Evolutionary conservation across 2,797 vertebrate species (phyloP).

Genomic region (Tenualosa thibaudeaui): DNA sequence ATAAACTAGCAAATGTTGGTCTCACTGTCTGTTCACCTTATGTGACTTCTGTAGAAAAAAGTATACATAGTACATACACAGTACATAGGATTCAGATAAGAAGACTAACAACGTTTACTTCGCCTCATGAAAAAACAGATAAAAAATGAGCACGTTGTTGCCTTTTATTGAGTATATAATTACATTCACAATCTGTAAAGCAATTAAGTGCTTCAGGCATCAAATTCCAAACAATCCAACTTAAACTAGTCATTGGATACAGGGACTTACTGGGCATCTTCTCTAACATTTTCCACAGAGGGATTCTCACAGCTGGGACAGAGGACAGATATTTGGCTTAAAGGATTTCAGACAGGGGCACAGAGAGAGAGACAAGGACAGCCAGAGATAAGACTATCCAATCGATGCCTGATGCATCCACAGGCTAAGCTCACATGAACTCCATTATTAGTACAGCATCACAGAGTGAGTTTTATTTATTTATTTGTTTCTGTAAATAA

Average conservation of each 20-base stretch:
- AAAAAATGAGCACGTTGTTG: not conserved
- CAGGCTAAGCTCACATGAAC: not conserved
- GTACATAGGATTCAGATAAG: no score
- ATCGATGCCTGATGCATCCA: not conserved
- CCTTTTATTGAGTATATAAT: not conserved
- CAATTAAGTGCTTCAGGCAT: not conserved
- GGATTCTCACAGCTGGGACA: not conserved
- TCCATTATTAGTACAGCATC: not conserved
- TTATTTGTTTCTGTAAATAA: not conserved
- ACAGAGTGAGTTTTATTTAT: no score
- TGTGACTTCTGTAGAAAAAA: no score
- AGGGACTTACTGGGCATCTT: not conserved
- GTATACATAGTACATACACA: no score
- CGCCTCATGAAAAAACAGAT: no score
- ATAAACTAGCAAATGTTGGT: no score
- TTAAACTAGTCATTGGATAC: not conserved
- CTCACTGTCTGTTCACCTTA: no score
- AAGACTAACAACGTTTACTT: no score
- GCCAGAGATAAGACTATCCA: not conserved
- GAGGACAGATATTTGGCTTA: conserved; percentile 15
- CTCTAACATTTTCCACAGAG: not conserved
- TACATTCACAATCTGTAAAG: not conserved
- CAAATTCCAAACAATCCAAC: not conserved
- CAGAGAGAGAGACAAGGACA: not conserved
- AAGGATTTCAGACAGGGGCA: not conserved